A percentile compares a stretch with the other conserved stretches of the same genome.
Conservation (phyloP, 2,797 vertebrate species). For the Darevskia mixta region DNA sequence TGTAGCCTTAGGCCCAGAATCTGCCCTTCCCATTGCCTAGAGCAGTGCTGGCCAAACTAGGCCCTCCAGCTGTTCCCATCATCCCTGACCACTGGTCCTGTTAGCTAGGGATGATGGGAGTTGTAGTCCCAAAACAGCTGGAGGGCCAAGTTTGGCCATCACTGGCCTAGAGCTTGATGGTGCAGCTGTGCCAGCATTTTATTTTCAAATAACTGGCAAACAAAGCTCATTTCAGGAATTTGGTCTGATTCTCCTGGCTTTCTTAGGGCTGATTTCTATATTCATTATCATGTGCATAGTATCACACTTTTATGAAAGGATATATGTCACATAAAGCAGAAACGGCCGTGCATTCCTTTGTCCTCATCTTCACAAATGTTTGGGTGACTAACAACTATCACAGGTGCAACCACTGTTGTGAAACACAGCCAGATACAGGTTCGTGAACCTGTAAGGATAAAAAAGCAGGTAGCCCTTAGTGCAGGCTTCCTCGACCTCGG, state of each 20-base stretch:
- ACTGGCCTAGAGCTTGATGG: accelerated
- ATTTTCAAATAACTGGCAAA: accelerated
- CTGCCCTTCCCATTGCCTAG: not conserved
- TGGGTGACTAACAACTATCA: too few relatives aligned
- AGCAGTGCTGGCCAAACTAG: not conserved
- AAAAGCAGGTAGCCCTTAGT: not conserved
- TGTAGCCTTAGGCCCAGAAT: not conserved
- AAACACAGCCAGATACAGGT: not conserved
- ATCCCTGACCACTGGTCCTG: too few relatives aligned
- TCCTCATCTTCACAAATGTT: not conserved
- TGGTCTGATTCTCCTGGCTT: not conserved
- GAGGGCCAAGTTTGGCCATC: too few relatives aligned
- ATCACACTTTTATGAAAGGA: not conserved
- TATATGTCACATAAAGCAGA: not conserved
- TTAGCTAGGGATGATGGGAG: too few relatives aligned
- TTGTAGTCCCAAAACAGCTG: too few relatives aligned
- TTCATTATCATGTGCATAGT: not conserved
- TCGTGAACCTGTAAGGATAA: not conserved
- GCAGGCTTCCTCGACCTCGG: too few relatives aligned
- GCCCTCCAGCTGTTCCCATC: too few relatives aligned
- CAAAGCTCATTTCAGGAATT: not conserved
- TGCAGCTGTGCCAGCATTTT: constrained; percentile 12
- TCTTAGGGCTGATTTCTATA: not conserved
- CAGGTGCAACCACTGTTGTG: not conserved
- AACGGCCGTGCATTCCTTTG: not conserved